A percentile compares a stretch with the other conserved stretches of the same genome.
phyloP scores from a whole-genome alignment of 2,113 vertebrate species.

The Xenopus tropicalis region DNA sequence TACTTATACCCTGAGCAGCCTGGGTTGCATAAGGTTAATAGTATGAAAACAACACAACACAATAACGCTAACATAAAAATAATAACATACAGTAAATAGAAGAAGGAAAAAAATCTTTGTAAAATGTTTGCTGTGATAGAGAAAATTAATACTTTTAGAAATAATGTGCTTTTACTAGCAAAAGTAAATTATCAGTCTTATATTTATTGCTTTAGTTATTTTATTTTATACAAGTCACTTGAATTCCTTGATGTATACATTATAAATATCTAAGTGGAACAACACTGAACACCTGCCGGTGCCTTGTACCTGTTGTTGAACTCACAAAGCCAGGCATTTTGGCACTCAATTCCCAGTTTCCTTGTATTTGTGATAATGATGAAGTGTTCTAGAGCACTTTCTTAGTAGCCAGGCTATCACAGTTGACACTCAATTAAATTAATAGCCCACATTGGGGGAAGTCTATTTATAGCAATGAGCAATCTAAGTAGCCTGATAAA shows the following conservation, averaged over 20 bases:
- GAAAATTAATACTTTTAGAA: no score
- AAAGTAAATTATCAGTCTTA: no score
- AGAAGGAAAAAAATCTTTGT: no score
- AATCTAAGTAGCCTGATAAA: conserved; percentile 36
- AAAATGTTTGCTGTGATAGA: no score
- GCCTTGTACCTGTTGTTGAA: conserved; percentile 35
- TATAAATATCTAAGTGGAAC: conserved; percentile 32
- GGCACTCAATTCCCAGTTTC: conserved; percentile 35
- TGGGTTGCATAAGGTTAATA: no score
- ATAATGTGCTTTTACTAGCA: no score
- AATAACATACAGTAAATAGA: no score
- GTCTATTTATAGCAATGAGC: conserved; percentile 41
- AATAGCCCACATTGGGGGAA: conserved; percentile 40
- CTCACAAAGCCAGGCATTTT: conserved; percentile 25
- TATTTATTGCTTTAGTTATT: no score
- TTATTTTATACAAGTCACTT: no score
- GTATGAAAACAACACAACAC: no score
- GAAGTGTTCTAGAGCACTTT: conserved; percentile 30
- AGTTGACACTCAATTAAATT: conserved; percentile 46
- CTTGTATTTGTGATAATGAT: conserved; percentile 44
- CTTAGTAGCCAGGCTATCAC: conserved; percentile 41
- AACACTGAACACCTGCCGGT: conserved; percentile 26
- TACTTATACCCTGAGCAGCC: no score
- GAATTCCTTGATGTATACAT: background rate
- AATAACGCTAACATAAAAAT: no score